Conservation (phyloP, 2,888 invertebrate species). For the Azorinus chamasolen region DNA sequence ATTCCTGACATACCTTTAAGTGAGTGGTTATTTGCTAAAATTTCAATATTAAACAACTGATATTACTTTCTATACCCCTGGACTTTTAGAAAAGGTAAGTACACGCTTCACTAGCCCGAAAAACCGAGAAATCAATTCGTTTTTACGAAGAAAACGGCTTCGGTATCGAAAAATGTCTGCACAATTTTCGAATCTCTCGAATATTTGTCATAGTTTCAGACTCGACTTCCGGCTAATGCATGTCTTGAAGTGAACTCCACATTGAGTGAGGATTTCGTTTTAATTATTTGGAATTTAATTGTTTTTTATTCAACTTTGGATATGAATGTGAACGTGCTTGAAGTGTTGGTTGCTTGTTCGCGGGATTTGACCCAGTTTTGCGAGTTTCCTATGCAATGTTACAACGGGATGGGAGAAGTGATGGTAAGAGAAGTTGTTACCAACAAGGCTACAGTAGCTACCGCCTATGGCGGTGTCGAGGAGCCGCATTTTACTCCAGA, state of each 20-base stretch:
- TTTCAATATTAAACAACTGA: constrained; percentile 66
- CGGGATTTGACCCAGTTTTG: constrained; percentile 52
- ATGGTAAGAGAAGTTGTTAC: too few species aligned
- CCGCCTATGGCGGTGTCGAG: too few species aligned
- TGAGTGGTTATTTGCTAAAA: constrained; percentile 83
- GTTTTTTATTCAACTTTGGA: not conserved
- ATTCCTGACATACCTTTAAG: constrained; percentile 97
- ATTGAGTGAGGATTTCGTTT: constrained; percentile 1
- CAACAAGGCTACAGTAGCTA: too few species aligned
- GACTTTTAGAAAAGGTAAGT: constrained; percentile 90
- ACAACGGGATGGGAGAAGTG: too few species aligned
- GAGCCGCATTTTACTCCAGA: too few species aligned
- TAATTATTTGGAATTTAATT: constrained; percentile 17
- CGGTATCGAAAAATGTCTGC: constrained; percentile 81
- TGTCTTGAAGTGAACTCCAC: constrained; percentile 45
- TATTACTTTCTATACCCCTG: constrained; percentile 87
- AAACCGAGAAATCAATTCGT: constrained; percentile 56
- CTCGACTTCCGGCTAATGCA: constrained; percentile 83
- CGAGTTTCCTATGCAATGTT: constrained; percentile 11
- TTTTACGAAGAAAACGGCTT: constrained; percentile 57
- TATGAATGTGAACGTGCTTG: constrained; percentile 2
- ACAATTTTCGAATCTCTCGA: constrained; percentile 85
- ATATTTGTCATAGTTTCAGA: constrained; percentile 86
- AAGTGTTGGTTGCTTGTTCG: constrained; percentile 16
- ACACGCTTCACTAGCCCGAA: constrained; percentile 49